Evolutionary conservation across 2,113 vertebrate species (phyloP), one percentile per base, ranked within the genome.

Genomic region (Tetraodon nigroviridis): DNA sequence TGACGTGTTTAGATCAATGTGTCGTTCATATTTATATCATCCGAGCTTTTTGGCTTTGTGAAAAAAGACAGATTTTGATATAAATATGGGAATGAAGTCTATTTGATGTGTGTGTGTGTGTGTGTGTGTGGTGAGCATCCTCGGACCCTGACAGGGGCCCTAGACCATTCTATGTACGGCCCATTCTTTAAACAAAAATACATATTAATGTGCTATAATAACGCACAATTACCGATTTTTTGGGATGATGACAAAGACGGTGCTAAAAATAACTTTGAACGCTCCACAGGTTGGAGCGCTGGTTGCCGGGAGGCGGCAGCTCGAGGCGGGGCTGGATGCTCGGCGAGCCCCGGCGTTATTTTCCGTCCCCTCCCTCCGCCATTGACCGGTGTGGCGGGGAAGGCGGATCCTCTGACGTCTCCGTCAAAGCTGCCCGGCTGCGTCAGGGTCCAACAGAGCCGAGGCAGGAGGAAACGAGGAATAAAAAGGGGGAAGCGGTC

Each of bases 371-470:
- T 37, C 45, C 41, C 70, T 58, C 58, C 71, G 76, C 84, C 84
- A 88, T 87, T 89, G 88, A 88, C 87, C 82, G 78, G 72, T 51
- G 3, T 2, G 20, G 50, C 5, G 76, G 17, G n/a, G 32, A 58
- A 71, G 84, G 82, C 69, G 67, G 64, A 19, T 49, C 61, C 48
- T 56, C 32, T 87, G 85, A 80, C 90, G 90, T 89, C 82, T n/a
- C 64, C 64, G 51, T n/a, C 51, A 37, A 37, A 57, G 69, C 69
- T 65, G 74, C 81, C 69, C 63, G 74, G 81, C 77, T 89, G 88
- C 88, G 89, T 88, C 88, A 88, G 64, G 64, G 75, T 71, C 76
- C 82, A 75, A 73, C 81, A 69, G 84, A 75, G 78, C 62, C 51
- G 47, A 69, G 58, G 75, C 67, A 81, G 69, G 60, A 74, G 69